Evolutionary conservation across 2,797 vertebrate species (phyloP), one percentile per base, ranked within the genome.

Genomic region (Trachurus trachurus): DNA sequence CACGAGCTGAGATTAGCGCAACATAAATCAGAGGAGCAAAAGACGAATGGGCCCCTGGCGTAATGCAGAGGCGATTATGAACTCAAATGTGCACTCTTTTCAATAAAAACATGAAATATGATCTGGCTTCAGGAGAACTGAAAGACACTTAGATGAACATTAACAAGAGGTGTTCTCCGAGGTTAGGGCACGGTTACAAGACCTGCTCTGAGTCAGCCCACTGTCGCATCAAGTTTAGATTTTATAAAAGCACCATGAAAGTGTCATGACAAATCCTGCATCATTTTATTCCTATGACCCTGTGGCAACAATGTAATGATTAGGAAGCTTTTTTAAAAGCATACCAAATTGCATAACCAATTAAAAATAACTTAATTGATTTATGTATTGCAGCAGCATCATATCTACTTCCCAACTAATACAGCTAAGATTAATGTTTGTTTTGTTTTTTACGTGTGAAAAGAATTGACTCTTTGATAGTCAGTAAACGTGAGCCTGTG

Each of bases 91-190:
- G 86, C 74, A 63, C 81, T 92, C 87, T 93, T 93, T 93, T 91
- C 87, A 91, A 91, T 92, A 92, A 89, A 87, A 90, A 89, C 84
- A 84, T 92, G 92, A 94, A 94, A 91, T 92, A 92, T 87, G 91
- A 91, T 88, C 84, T 68, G 82, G 84, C 80, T 92, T 75, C 73
- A 71, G 71, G 86, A 90, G 82, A 85, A 81, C 66, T 71, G 80
- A 87, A 85, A 84, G 90, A 91, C 85, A 83, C 81, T 90, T 86
- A 92, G 82, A 84, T 84, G 84, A 86, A 84, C 84, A 86, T 92
- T 86, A 88, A 88, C 60, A 83, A 74, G 79, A 66, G 66, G 61
- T 70, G 81, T 59, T 78, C 67, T 75, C 21, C 2, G 82, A 86
- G 77, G 83, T 89, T 66, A 84, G 74, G 62, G 49, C 62, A 65